Conservation (phyloP, 2,113 vertebrate species). For the Columbina picui region DNA sequence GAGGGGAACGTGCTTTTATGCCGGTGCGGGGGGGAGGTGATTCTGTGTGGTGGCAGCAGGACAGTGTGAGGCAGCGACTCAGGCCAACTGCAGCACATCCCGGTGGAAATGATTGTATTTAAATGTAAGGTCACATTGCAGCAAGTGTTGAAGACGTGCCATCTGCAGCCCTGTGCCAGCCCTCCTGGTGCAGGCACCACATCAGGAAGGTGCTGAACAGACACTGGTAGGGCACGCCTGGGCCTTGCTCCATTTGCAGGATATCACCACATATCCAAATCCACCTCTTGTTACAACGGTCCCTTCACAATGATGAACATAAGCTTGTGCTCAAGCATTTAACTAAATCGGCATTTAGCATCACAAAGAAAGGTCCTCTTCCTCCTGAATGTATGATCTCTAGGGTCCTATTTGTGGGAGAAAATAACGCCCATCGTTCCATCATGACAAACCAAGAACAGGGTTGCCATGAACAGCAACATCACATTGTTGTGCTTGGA, state of each 20-base stretch:
- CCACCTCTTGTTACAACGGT: too few relatives aligned
- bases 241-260: not conserved
- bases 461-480: not conserved
- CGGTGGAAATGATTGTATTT: not conserved
- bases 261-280: rapidly evolving
- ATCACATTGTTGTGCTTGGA: not conserved
- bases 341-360: not conserved
- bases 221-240: rapidly evolving
- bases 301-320: not conserved
- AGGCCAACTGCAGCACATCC: too few relatives aligned
- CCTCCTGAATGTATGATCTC: rapidly evolving
- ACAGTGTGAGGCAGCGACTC: rapidly evolving
- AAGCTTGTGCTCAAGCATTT: not conserved
- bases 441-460: rapidly evolving
- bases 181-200: rapidly evolving
- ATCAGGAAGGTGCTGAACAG: not conserved
- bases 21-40: not conserved
- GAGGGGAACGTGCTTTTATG: rapidly evolving
- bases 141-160: rapidly evolving
- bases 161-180: rapidly evolving
- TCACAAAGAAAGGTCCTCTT: not conserved
- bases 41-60: not conserved
- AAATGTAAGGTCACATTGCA: rapidly evolving
- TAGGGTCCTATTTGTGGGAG: rapidly evolving
- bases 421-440: not conserved